phyloP scores from a whole-genome alignment of 1,140 invertebrate species.

The Drosophila kikkawai region DNA sequence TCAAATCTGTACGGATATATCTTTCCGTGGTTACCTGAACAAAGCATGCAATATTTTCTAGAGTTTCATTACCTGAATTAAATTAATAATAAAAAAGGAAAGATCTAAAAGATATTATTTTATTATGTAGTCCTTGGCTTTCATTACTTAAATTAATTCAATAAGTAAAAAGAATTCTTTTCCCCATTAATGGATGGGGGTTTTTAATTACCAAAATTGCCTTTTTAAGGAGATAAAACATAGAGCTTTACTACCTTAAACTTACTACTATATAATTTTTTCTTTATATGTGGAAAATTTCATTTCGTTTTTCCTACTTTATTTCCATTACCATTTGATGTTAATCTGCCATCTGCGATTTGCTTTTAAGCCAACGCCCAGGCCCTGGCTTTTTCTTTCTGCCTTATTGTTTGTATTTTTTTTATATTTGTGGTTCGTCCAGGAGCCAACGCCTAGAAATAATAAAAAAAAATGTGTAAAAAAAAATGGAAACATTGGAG shows the following conservation, averaged over 20 bases:
- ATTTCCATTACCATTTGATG: slow-evolving; percentile 62
- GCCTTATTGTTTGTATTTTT: slow-evolving; percentile 1
- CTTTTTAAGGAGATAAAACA: background rate
- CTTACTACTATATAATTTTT: background rate
- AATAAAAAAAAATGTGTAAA: slow-evolving; percentile 12
- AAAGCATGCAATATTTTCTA: background rate
- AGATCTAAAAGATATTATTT: background rate
- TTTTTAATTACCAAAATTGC: background rate
- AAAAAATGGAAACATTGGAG: slow-evolving; percentile 33
- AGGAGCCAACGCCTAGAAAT: slow-evolving; percentile 76
- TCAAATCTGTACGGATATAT: background rate
- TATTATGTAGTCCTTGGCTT: background rate
- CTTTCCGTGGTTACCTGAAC: background rate
- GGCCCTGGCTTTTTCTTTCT: slow-evolving; percentile 15
- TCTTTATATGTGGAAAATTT: slow-evolving; percentile 6
- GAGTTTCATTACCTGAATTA: background rate
- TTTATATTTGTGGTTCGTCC: background rate
- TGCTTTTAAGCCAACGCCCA: slow-evolving; percentile 58
- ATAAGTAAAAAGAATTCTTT: background rate
- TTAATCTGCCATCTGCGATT: slow-evolving; percentile 74
- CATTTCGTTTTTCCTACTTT: slow-evolving; percentile 4
- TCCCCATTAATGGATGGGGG: background rate
- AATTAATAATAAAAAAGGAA: background rate
- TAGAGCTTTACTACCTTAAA: background rate
- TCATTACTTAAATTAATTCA: background rate